phyloP scores from a whole-genome alignment of 2,797 vertebrate species.

The Coregonus sp. region DNA sequence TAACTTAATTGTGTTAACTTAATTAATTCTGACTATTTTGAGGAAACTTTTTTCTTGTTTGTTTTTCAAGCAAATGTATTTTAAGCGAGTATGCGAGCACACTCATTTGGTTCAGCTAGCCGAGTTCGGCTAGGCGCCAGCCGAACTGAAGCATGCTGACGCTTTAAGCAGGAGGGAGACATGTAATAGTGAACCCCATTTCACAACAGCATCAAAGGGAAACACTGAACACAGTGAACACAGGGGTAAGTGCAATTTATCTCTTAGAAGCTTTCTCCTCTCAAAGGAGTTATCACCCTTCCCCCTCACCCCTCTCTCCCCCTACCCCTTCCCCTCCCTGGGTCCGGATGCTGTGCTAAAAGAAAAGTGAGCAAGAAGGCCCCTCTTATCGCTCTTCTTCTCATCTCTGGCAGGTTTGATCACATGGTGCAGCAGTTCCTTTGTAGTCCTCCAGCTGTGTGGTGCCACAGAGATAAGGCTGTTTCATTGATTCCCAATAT shows the following conservation, averaged over 20 bases:
- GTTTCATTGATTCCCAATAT: slow-evolving; percentile 30
- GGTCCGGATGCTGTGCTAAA: slow-evolving; percentile 54
- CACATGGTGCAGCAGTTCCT: slow-evolving; percentile 43
- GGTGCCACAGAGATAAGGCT: slow-evolving; percentile 54
- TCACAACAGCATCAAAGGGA: neutral
- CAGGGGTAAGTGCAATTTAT: slow-evolving; percentile 43
- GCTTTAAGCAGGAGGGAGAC: neutral
- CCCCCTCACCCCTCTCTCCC: slow-evolving; percentile 28
- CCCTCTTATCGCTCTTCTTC: slow-evolving; percentile 15
- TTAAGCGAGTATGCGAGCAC: too few relatives aligned
- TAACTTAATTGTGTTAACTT: too few relatives aligned
- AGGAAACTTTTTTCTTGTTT: too few relatives aligned
- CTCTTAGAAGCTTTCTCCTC: slow-evolving; percentile 23
- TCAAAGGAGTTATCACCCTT: neutral
- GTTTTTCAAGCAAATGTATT: too few relatives aligned
- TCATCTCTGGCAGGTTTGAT: slow-evolving; percentile 61
- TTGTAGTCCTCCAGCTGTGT: slow-evolving; percentile 59
- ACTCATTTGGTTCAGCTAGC: too few relatives aligned
- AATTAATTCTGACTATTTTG: too few relatives aligned
- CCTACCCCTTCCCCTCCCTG: slow-evolving; percentile 12
- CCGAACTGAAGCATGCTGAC: neutral
- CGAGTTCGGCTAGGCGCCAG: too few relatives aligned
- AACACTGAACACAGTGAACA: neutral
- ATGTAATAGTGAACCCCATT: neutral
- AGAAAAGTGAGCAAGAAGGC: slow-evolving; percentile 56